phyloP scores from a whole-genome alignment of 2,113 vertebrate genomes.

The Microtus oregoni region DNA sequence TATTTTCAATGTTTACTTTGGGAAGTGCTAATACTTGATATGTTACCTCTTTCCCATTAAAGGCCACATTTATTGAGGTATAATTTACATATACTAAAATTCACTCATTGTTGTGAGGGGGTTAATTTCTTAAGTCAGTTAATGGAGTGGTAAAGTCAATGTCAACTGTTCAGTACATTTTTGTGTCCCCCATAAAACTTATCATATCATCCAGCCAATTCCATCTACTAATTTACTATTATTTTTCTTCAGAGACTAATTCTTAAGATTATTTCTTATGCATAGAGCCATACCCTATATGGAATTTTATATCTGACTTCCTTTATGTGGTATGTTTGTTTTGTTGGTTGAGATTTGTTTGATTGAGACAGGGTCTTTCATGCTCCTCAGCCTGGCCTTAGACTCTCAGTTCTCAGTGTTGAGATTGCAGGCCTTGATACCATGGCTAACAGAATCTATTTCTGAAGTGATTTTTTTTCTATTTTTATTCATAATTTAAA shows the following conservation, averaged over 20 bases:
- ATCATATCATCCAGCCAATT: neutral
- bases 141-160: neutral
- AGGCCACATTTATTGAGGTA: neutral
- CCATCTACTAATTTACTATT: neutral
- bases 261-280: neutral
- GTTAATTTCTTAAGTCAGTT: neutral
- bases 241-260: neutral
- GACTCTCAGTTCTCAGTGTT: neutral
- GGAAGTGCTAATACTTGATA: neutral
- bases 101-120: neutral
- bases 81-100: neutral
- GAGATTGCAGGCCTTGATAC: neutral
- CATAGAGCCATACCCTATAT: neutral
- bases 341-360: neutral
- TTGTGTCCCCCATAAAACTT: neutral
- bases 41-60: neutral
- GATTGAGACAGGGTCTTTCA: neutral
- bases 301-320: neutral
- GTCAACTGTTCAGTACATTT: neutral
- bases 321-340: neutral
- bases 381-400: neutral
- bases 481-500: neutral
- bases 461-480: constrained; percentile 26
- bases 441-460: neutral
- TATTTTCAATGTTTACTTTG: neutral